Percentiles rank a stretch among this genome's conserved stretches.
Conservation (phyloP, 2,888 invertebrate genomes). For the Schrankia costaestrigalis region DNA sequence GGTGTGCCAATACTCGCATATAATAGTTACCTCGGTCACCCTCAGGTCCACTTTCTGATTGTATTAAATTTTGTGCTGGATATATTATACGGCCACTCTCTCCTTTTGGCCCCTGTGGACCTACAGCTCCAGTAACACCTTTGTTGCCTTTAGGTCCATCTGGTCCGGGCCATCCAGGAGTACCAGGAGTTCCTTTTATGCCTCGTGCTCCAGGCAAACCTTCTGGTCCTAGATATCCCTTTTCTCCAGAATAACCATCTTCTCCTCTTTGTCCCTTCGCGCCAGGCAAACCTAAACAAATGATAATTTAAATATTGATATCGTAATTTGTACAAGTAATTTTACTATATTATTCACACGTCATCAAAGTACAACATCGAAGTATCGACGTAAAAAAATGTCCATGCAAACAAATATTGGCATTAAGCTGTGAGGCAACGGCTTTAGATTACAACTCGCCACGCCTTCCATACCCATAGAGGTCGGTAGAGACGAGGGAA, state of each 20-base stretch:
- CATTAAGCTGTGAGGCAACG: too few relatives aligned
- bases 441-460: too few relatives aligned
- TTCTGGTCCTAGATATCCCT: slow-evolving; percentile 53
- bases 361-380: too few relatives aligned
- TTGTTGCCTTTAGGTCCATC: slow-evolving; percentile 67
- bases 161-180: slow-evolving; percentile 76
- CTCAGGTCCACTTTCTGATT: slow-evolving; percentile 73
- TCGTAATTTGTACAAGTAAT: too few relatives aligned
- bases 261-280: slow-evolving; percentile 57
- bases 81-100: slow-evolving; percentile 59
- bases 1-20: too few relatives aligned
- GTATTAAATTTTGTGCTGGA: slow-evolving; percentile 47
- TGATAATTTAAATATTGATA: too few relatives aligned
- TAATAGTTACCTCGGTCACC: slow-evolving; percentile 79
- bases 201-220: slow-evolving; percentile 57
- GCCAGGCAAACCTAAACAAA: slow-evolving; percentile 53
- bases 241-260: slow-evolving; percentile 52
- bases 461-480: too few relatives aligned
- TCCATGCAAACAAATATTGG: too few relatives aligned
- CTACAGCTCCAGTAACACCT: slow-evolving; percentile 65
- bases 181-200: slow-evolving; percentile 44
- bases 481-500: too few relatives aligned
- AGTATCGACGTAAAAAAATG: too few relatives aligned
- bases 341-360: too few relatives aligned
- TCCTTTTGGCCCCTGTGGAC: slow-evolving; percentile 77